Base-by-base conservation (phyloP, 2,113 vertebrate genomes). In the Suncus etruscus region DNA sequence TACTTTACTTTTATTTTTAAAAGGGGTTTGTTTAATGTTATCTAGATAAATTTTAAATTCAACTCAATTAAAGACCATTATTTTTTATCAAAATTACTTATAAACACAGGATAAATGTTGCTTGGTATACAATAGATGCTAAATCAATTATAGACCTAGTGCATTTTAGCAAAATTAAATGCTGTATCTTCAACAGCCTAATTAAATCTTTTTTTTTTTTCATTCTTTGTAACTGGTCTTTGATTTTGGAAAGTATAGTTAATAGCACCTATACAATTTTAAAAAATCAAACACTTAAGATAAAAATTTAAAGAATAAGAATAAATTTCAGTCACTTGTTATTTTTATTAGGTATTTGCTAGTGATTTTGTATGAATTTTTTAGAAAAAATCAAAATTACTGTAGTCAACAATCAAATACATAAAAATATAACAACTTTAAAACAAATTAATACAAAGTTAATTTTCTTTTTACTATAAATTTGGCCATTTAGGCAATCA, bases 251-350 rank as follows among this genome's bases (percentile, higher is more conserved):
- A 54, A 82, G 3, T 58, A 66, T 1, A 58, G 70, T 82, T 48
- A 81, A 54, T 24, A 14, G 0, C 76, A 22, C 72, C 3, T 70
- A 74, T 65, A 81, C 70, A 81, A 45, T 66, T 80, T 4, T 25
- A 51, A 11, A 39, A 87, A 84, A 83, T 9, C 3, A 89, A 32
- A 83, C 0, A 45, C 45, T 51, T 61, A 65, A 80, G 10, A 74
- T 76, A 50, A 4, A 78, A 22, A 50, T 47, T 87, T 82, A 32
- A 31, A 76, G 61, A 91, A 78, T 39, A 39, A 39, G 15, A 58
- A 63, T 24, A 54, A 92, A 8, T 76, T 90, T 74, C 39, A 76
- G 50, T 93, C 4, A 86, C 51, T 89, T 4, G 45, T 92, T 79
- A 72, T 78, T 89, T 94, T 79, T 8, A 11, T 31, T 27, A 77